phyloP scores from a whole-genome alignment of 1,140 invertebrate species.

The Trissolcus basalis region DNA sequence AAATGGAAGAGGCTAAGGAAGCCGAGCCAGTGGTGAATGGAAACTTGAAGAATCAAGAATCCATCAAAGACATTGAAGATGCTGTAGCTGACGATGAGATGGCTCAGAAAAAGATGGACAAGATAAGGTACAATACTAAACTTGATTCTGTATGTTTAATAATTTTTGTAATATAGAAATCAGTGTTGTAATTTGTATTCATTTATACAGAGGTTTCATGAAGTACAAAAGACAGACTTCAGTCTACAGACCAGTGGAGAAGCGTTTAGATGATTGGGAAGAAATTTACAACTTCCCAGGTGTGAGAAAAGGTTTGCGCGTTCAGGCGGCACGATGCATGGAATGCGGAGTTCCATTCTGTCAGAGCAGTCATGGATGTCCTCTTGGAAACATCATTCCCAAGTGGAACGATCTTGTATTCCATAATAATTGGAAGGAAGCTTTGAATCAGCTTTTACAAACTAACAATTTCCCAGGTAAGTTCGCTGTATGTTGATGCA shows the following conservation, averaged over 20 bases:
- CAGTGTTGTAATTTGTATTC: background rate
- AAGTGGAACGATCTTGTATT: conserved; percentile 99
- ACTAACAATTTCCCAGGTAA: conserved; percentile 98
- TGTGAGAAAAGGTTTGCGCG: conserved; percentile 90
- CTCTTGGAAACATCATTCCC: conserved; percentile 98
- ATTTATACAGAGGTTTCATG: conserved; percentile 87
- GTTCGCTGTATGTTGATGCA: background rate
- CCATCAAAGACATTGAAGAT: conserved; percentile 92
- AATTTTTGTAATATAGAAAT: too few species aligned
- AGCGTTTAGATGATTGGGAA: conserved; percentile 94
- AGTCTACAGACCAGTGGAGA: conserved; percentile 88
- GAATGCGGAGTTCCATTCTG: conserved; percentile 99
- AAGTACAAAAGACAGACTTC: conserved; percentile 94
- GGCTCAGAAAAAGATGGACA: conserved; percentile 91
- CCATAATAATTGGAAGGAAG: conserved; percentile 96
- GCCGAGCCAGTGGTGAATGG: conserved; percentile 66
- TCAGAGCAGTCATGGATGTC: conserved; percentile 97
- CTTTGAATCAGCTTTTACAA: conserved; percentile 95
- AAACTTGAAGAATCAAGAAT: conserved; percentile 70
- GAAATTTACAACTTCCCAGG: conserved; percentile 94
- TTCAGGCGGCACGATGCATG: conserved; percentile 98
- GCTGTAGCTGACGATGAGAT: conserved; percentile 84
- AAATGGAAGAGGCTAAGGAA: conserved; percentile 80
- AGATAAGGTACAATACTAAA: conserved; percentile 84
- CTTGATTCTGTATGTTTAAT: too few species aligned